A percentile compares a stretch with the other conserved stretches of the same genome.
These are phyloP conservation scores for Papilio dardanus DNA, from an alignment of 1,140 invertebrate species.

Conservation along the genomic window DNA sequence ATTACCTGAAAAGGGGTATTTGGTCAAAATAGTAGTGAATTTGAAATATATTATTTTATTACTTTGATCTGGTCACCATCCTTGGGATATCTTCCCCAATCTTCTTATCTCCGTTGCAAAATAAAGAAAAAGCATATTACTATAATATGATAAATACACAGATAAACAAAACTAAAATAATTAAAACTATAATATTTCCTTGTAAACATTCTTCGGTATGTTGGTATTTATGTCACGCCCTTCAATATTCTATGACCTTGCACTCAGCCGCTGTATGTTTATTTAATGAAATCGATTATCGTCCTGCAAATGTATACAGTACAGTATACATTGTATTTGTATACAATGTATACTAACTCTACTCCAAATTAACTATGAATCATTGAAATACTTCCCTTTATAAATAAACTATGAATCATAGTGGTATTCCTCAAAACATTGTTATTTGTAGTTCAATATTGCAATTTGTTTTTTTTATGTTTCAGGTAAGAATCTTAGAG, in stretches of 20 bases:
- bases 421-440: not conserved
- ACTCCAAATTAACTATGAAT: not conserved
- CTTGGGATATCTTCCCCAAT: too few relatives aligned
- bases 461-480: not conserved
- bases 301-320: not conserved
- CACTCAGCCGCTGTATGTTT: not conserved
- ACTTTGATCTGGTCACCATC: too few relatives aligned
- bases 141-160: too few relatives aligned
- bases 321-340: not conserved
- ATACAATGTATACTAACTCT: not conserved
- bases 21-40: not conserved
- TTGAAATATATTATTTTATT: too few relatives aligned
- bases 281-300: constrained; percentile 3
- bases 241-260: constrained; percentile 6
- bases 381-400: not conserved
- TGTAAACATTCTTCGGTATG: not conserved
- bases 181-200: not conserved
- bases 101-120: too few relatives aligned
- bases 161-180: too few relatives aligned
- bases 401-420: not conserved
- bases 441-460: not conserved
- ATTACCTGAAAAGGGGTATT: not conserved
- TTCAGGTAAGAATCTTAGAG: not conserved
- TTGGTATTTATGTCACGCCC: not conserved
- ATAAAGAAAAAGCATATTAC: too few relatives aligned